Evolutionary conservation across 2,113 vertebrate genomes (phyloP).

Genomic region (Xenopus borealis): DNA sequence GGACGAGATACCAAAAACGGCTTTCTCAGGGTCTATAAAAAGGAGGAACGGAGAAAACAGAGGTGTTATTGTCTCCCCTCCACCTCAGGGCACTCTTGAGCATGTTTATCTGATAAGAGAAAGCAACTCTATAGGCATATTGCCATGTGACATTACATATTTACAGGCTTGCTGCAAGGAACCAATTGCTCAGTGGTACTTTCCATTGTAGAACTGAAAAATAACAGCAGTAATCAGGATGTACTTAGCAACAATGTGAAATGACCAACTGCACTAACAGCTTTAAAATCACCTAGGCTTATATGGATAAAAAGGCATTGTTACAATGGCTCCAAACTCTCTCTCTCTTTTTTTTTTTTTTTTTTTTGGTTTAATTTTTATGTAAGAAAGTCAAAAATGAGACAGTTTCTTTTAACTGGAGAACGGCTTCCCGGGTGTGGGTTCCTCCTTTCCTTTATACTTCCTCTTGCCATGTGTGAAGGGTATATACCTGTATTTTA

Average conservation of each 20-base stretch:
- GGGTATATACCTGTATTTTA: conserved; percentile 98
- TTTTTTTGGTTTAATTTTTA: conserved; percentile 53
- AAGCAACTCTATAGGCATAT: background rate
- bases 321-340: conserved; percentile 77
- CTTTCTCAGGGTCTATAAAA: too few relatives aligned
- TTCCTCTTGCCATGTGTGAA: conserved; percentile 98
- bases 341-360: conserved; percentile 49
- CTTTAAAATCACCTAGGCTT: conserved; percentile 43
- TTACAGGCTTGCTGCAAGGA: too few relatives aligned
- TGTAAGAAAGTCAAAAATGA: conserved; percentile 58
- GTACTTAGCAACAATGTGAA: conserved; percentile 16
- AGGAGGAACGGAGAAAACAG: too few relatives aligned
- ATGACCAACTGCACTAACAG: conserved; percentile 1
- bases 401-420: conserved; percentile 84
- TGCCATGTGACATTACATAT: background rate
- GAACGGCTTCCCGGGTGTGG: conserved; percentile 81
- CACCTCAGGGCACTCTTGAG: too few relatives aligned
- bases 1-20: too few relatives aligned
- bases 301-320: conserved; percentile 71
- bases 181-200: background rate
- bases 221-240: background rate
- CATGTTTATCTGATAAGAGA: background rate
- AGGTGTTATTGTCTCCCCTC: too few relatives aligned
- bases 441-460: conserved; percentile 97
- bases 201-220: background rate